phyloP scores from a whole-genome alignment of 2,888 invertebrate species.

The Zele albiditarsus region DNA sequence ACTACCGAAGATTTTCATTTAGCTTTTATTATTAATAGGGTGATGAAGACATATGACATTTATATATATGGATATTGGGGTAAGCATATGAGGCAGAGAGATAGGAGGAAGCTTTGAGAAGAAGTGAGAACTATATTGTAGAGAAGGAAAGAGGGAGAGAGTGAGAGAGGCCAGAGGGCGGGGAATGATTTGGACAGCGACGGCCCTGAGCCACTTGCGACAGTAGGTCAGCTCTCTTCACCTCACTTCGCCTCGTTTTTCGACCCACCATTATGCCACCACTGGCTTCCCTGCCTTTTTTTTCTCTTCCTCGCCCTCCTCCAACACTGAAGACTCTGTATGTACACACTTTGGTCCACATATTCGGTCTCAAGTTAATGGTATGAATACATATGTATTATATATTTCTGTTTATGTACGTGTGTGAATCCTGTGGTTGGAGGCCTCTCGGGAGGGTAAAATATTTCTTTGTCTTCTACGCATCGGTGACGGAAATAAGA shows the following conservation, averaged over 20 bases:
- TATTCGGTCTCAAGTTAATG: conserved; percentile 25
- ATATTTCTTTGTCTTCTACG: conserved; percentile 4
- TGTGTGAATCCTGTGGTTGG: background rate
- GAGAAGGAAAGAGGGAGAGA: conserved; percentile 19
- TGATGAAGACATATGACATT: background rate
- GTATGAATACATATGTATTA: conserved; percentile 2
- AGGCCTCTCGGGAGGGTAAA: background rate
- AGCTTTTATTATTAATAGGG: background rate
- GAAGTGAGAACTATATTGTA: conserved; percentile 42
- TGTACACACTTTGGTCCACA: conserved; percentile 35
- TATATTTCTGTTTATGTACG: conserved; percentile 2
- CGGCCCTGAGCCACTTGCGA: conserved; percentile 73
- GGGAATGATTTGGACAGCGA: conserved; percentile 69
- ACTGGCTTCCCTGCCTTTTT: conserved; percentile 47
- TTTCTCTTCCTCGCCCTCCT: conserved; percentile 27
- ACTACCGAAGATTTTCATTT: background rate
- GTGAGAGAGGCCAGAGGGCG: conserved; percentile 32
- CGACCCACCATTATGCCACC: conserved; percentile 65
- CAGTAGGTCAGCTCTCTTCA: conserved; percentile 73
- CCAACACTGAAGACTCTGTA: conserved; percentile 45
- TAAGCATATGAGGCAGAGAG: conserved; percentile 29
- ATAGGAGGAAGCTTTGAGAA: conserved; percentile 32
- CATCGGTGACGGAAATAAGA: conserved; percentile 19
- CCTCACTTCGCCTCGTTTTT: conserved; percentile 69
- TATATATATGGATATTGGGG: background rate